Percentiles rank a stretch among this genome's conserved stretches.
Conservation (phyloP, 37 sponge, comb jelly and placozoan genomes). For the Crambe crambe region DNA sequence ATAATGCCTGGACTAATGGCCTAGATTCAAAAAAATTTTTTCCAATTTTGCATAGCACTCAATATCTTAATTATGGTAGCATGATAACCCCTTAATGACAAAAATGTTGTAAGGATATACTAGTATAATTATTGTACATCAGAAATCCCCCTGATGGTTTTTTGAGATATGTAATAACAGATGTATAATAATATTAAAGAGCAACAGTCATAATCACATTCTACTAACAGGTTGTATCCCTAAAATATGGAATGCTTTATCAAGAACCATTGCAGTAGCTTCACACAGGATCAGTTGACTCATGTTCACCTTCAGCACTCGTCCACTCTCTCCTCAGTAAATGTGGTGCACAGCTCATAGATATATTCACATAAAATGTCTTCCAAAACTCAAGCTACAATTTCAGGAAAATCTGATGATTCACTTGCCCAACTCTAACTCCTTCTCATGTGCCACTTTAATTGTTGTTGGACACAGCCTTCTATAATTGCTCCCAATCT, state of each 20-base stretch:
- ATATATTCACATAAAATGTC: constrained; percentile 88
- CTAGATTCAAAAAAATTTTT: too few species aligned
- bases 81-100: too few species aligned
- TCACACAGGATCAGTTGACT: constrained; percentile 87
- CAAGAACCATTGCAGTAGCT: constrained; percentile 87
- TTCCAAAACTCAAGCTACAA: constrained; percentile 54
- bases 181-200: too few species aligned
- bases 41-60: too few species aligned
- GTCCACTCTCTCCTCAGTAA: constrained; percentile 85
- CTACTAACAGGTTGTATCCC: constrained; percentile 82
- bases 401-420: constrained; percentile 91
- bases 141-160: too few species aligned
- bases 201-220: constrained; percentile 68
- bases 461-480: constrained; percentile 60
- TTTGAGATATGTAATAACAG: too few species aligned
- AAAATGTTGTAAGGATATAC: too few species aligned
- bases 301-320: constrained; percentile 86
- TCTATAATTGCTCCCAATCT: too few species aligned
- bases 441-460: constrained; percentile 76
- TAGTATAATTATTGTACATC: too few species aligned
- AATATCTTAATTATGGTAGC: too few species aligned
- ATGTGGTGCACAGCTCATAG: constrained; percentile 88
- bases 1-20: too few species aligned
- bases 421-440: constrained; percentile 88
- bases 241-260: constrained; percentile 81